Evolutionary conservation across 2,888 invertebrate species (phyloP), one percentile per base, ranked within the genome.

Genomic region (Cremastinae sp.): DNA sequence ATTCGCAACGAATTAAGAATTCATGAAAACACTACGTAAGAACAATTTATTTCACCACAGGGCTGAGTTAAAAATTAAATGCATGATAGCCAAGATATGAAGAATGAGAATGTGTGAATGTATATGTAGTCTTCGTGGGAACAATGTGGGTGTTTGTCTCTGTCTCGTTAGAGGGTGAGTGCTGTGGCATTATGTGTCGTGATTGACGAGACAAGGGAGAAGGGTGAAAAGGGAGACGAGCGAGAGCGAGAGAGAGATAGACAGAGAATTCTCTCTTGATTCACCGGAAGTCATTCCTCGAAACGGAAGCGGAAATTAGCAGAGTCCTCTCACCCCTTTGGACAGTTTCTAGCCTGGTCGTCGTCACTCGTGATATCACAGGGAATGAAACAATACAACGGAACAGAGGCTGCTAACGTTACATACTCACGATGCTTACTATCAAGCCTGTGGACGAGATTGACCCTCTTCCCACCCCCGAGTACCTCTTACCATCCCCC

Each of bases 241-340:
- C n/a, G n/a, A n/a, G n/a, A n/a, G n/a, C n/a, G n/a, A n/a, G n/a
- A n/a, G n/a, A n/a, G n/a, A n/a, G n/a, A n/a, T n/a, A n/a, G n/a
- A n/a, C n/a, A 28, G 28, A 28, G 28, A 28, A 35, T 7, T 51
- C 10, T 43, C 62, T 65, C 64, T 39, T 78, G 82, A 80, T 79
- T 81, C 79, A 74, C 80, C 85, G 87, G 85, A 85, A 87, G 85
- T 86, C 83, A 81, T 81, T 83, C 28, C 72, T 64, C 68, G 76
- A 74, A 81, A 80, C 84, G 87, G 85, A 87, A 86, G 77, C 85
- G 87, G 87, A 87, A 87, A 88, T 87, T 87, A 86, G 83, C 82
- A 82, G 77, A 77, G 75, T 79, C 76, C 66, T 78, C 14, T 28
- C 20, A 41, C 20, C 5, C 64, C 51, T n/a, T 10, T 35, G 16